These are phyloP conservation scores for Cotesia typhae DNA, from an alignment of 1,140 invertebrate species.

Conservation along the genomic window DNA sequence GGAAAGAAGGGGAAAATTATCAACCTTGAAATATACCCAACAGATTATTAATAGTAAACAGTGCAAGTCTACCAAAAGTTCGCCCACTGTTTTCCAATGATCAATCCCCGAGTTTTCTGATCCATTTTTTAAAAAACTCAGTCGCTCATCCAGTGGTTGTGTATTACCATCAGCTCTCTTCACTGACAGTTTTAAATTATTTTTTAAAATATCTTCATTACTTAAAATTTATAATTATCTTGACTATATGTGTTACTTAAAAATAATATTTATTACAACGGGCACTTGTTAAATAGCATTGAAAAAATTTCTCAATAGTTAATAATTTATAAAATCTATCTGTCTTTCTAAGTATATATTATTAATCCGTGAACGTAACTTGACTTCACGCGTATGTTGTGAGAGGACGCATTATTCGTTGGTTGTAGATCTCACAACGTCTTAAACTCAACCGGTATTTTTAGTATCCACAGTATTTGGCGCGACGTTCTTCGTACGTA, in stretches of 20 bases:
- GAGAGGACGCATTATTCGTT: constrained; percentile 47
- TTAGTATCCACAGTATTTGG: constrained; percentile 61
- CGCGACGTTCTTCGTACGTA: constrained; percentile 44
- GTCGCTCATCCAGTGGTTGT: constrained; percentile 15
- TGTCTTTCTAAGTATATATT: background rate
- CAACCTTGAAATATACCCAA: constrained; percentile 28
- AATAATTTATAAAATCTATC: background rate
- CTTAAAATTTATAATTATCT: too few species aligned
- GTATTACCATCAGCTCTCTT: too few species aligned
- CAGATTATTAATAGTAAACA: constrained; percentile 27
- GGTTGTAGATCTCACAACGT: constrained; percentile 3
- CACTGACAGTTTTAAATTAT: too few species aligned
- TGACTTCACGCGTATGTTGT: constrained; percentile 33
- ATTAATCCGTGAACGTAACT: constrained; percentile 3
- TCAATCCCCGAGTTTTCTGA: background rate
- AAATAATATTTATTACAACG: too few species aligned
- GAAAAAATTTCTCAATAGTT: too few species aligned
- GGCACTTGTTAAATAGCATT: too few species aligned
- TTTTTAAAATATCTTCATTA: too few species aligned
- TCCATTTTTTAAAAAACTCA: background rate
- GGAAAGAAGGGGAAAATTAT: background rate
- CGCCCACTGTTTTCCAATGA: constrained; percentile 16
- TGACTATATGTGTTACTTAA: too few species aligned
- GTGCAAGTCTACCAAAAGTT: constrained; percentile 14
- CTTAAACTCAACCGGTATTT: constrained; percentile 51